These are phyloP conservation scores for Chrysolina haemoptera DNA, from an alignment of 2,888 invertebrate species.

Conservation along the genomic window DNA sequence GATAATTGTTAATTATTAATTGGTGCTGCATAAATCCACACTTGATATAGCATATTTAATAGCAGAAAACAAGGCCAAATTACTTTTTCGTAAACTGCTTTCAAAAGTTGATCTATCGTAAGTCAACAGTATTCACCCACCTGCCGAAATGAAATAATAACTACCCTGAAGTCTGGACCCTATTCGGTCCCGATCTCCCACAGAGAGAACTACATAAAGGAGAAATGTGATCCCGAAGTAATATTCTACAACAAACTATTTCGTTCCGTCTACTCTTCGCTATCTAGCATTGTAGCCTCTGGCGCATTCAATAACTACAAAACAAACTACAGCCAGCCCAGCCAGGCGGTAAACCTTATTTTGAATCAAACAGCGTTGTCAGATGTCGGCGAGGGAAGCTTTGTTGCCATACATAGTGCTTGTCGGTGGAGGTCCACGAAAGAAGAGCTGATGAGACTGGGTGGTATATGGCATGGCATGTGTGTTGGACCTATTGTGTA, in stretches of 20 bases:
- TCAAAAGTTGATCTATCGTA: too few relatives aligned
- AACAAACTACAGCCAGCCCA: neutral
- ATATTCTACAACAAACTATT: constrained; percentile 1
- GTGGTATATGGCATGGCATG: too few relatives aligned
- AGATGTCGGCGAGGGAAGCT: neutral
- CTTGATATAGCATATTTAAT: too few relatives aligned
- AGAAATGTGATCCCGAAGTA: neutral
- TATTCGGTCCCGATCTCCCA: neutral
- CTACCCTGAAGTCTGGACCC: neutral
- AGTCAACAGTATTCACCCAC: too few relatives aligned
- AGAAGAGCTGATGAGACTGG: too few relatives aligned
- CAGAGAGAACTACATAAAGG: neutral
- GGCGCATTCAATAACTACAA: neutral
- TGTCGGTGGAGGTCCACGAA: too few relatives aligned
- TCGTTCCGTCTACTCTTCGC: neutral
- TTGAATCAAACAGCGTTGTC: neutral
- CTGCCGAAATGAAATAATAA: neutral
- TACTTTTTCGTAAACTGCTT: too few relatives aligned
- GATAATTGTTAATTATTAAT: too few relatives aligned
- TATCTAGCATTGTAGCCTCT: neutral
- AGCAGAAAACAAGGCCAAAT: too few relatives aligned
- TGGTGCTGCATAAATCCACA: too few relatives aligned
- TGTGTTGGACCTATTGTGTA: too few relatives aligned
- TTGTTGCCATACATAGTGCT: too few relatives aligned
- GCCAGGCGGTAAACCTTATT: neutral